phyloP scores from a whole-genome alignment of 2,113 vertebrate genomes.

The Mesoclemmys tuberculata region DNA sequence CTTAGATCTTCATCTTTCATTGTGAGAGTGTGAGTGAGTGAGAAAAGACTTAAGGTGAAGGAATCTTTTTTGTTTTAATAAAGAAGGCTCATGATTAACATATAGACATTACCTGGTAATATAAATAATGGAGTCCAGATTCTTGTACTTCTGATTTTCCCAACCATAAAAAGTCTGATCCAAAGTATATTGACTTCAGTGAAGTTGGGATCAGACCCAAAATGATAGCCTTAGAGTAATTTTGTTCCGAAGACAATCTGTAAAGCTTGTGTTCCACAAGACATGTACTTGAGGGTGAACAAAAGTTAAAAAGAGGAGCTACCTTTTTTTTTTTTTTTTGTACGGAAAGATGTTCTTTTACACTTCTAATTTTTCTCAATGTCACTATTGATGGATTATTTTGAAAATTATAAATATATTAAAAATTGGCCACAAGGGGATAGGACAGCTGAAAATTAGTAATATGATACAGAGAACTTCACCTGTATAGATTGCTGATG shows the following conservation, averaged over 20 bases:
- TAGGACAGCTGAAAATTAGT: not conserved
- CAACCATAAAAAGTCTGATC: not conserved
- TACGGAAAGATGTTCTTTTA: no score
- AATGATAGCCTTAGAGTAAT: not conserved
- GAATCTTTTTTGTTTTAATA: not conserved
- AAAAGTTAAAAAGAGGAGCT: no score
- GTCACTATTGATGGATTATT: no score
- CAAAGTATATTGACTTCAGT: not conserved
- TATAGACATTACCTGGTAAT: not conserved
- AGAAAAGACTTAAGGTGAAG: not conserved
- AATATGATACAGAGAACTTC: not conserved
- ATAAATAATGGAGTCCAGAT: not conserved
- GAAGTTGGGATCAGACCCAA: not conserved
- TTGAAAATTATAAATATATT: not conserved
- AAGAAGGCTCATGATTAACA: not conserved
- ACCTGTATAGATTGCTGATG: not conserved
- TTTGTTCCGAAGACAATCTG: not conserved
- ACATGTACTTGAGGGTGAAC: not conserved
- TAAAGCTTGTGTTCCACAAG: not conserved
- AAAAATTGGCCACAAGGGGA: not conserved
- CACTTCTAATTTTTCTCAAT: no score
- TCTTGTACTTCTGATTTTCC: not conserved
- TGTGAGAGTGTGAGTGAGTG: no score
- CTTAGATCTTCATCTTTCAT: not conserved
- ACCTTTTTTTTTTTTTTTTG: no score